Evolutionary conservation across 2,113 vertebrate species (phyloP).

Genomic region (Craseonycteris thonglongyai): DNA sequence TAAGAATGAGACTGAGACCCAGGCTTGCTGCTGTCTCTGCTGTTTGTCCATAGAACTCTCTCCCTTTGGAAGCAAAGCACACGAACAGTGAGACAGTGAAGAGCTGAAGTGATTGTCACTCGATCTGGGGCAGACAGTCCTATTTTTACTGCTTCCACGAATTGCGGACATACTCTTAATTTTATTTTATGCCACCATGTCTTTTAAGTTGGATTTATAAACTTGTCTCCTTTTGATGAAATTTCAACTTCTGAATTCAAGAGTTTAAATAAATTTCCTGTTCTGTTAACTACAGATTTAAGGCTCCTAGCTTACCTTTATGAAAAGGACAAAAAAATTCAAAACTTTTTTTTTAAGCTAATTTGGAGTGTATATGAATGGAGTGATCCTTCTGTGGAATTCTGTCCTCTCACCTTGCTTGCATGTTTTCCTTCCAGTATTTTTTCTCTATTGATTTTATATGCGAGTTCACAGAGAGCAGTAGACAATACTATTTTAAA

Average conservation of each 20-base stretch:
- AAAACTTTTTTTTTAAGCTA: not conserved
- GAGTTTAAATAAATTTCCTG: not conserved
- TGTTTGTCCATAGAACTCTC: not conserved
- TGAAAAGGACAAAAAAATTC: not conserved
- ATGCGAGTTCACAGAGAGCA: slow-evolving; percentile 75
- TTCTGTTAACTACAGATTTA: not conserved
- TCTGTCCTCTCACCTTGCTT: slow-evolving; percentile 64
- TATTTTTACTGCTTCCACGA: not conserved
- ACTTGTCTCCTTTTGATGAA: not conserved
- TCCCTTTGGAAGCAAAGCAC: not conserved
- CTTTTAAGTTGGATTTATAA: not conserved
- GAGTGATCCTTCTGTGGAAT: slow-evolving; percentile 53
- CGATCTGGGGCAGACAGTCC: not conserved
- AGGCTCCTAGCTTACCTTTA: not conserved
- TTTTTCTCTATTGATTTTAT: slow-evolving; percentile 65
- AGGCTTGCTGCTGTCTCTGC: not conserved
- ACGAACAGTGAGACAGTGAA: not conserved
- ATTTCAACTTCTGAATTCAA: not conserved
- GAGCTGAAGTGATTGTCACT: not conserved
- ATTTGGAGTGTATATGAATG: slow-evolving; percentile 22
- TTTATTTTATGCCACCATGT: not conserved
- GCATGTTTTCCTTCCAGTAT: slow-evolving; percentile 61
- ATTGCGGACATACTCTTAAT: not conserved
- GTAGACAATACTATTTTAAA: slow-evolving; percentile 60
- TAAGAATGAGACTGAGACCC: slow-evolving; percentile 82